These are phyloP conservation scores for Limenitis arthemis DNA, from an alignment of 2,888 invertebrate species.

Conservation along the genomic window DNA sequence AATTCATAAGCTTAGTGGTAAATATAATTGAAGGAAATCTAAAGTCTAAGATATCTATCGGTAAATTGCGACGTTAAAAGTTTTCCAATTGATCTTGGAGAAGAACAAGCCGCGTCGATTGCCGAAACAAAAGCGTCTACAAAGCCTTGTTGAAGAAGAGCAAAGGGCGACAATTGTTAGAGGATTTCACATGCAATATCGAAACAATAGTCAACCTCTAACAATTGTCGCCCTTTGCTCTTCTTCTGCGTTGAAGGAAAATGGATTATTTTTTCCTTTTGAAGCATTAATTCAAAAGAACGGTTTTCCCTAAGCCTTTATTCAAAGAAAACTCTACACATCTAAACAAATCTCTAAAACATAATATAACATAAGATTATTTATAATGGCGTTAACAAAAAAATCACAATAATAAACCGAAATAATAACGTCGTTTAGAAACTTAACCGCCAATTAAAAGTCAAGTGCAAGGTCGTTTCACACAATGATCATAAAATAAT, in stretches of 20 bases:
- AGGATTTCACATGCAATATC: conserved; percentile 12
- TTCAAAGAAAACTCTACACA: too few species aligned
- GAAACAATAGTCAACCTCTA: conserved; percentile 11
- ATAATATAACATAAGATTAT: too few species aligned
- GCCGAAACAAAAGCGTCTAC: conserved; percentile 12
- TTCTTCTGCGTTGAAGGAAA: not conserved
- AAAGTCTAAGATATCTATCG: not conserved
- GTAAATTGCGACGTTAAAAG: conserved; percentile 2
- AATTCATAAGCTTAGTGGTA: too few species aligned
- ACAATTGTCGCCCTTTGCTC: conserved; percentile 6
- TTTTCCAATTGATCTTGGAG: conserved; percentile 6
- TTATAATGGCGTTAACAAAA: too few species aligned
- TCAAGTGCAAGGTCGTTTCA: conserved; percentile 15
- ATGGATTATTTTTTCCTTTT: not conserved
- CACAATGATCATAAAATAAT: conserved; percentile 16
- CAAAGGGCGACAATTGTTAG: conserved; percentile 6
- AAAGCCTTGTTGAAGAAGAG: conserved; percentile 5
- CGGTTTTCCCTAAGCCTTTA: not conserved
- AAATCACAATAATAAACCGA: too few species aligned
- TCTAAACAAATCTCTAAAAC: too few species aligned
- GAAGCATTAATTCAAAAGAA: not conserved
- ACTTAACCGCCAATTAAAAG: too few species aligned
- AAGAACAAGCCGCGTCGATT: conserved; percentile 1
- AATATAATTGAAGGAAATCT: too few species aligned
- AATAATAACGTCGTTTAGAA: conserved; percentile 1